Conservation (phyloP, 2,888 invertebrate species). For the Onthophagus sagittarius region DNA sequence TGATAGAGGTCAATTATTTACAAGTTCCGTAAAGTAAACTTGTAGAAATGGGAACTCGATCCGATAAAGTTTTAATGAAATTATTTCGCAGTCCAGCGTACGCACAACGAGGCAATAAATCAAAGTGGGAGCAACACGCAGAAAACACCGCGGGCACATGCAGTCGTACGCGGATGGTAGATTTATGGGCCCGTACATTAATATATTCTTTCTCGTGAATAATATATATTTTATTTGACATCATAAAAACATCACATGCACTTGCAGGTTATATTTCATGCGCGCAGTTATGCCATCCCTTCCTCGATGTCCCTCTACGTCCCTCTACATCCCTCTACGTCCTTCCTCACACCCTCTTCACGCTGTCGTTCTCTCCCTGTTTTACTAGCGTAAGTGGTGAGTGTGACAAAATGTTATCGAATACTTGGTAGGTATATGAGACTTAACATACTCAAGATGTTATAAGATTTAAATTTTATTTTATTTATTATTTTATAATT, state of each 20-base stretch:
- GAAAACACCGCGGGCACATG: slow-evolving; percentile 19
- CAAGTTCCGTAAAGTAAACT: neutral
- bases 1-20: neutral
- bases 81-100: neutral
- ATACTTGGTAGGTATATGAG: neutral
- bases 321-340: neutral
- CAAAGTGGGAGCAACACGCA: slow-evolving; percentile 1
- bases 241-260: slow-evolving; percentile 48
- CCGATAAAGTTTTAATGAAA: slow-evolving; percentile 3
- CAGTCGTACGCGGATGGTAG: slow-evolving; percentile 20
- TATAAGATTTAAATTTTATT: too few species aligned
- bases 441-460: too few species aligned
- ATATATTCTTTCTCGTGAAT: slow-evolving; percentile 42
- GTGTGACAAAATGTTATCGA: neutral
- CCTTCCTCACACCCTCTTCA: slow-evolving; percentile 32
- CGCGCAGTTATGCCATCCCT: slow-evolving; percentile 35
- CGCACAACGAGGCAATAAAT: slow-evolving; percentile 9
- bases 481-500: too few species aligned
- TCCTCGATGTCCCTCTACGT: slow-evolving; percentile 33
- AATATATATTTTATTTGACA: slow-evolving; percentile 46
- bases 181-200: slow-evolving; percentile 30
- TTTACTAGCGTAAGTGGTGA: slow-evolving; percentile 7
- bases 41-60: neutral
- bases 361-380: slow-evolving; percentile 14
- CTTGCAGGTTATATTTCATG: slow-evolving; percentile 47